phyloP scores from a whole-genome alignment of 2,797 vertebrate species.

The Mormyrus hasselquistii region DNA sequence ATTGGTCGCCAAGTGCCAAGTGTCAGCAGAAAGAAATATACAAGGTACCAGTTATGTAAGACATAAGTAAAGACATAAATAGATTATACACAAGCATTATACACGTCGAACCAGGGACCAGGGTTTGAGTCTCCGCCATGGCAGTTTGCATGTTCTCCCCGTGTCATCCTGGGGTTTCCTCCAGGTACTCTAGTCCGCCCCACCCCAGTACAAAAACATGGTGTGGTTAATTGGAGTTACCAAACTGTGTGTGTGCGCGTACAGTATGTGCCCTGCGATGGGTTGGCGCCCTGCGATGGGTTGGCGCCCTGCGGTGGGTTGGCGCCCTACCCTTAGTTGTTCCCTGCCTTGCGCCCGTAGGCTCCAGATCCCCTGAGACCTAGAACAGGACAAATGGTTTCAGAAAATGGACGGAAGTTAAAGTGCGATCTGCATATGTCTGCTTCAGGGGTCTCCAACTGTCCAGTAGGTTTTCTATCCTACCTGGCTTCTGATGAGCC shows the following conservation, averaged over 20 bases:
- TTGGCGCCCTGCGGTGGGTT: no score
- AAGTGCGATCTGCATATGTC: not conserved
- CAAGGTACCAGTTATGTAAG: not conserved
- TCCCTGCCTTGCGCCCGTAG: not conserved
- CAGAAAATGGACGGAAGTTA: not conserved
- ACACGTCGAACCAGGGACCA: not conserved
- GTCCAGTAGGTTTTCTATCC: not conserved
- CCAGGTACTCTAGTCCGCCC: not conserved
- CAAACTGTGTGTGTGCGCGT: not conserved
- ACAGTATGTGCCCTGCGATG: no score
- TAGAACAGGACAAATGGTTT: not conserved
- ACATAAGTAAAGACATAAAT: not conserved
- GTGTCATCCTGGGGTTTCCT: no score
- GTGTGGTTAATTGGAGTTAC: not conserved
- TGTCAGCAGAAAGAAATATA: not conserved
- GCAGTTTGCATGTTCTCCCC: not conserved
- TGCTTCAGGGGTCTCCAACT: no score
- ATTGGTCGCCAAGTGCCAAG: not conserved
- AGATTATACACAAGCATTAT: not conserved
- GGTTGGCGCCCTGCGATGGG: no score
- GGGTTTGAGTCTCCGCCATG: not conserved
- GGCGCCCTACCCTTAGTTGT: not conserved
- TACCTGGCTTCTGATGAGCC: not conserved
- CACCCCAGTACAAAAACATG: not conserved
- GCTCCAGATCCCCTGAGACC: not conserved